Conservation (phyloP, 2,888 invertebrate genomes). For the Tryphoninae sp. region DNA sequence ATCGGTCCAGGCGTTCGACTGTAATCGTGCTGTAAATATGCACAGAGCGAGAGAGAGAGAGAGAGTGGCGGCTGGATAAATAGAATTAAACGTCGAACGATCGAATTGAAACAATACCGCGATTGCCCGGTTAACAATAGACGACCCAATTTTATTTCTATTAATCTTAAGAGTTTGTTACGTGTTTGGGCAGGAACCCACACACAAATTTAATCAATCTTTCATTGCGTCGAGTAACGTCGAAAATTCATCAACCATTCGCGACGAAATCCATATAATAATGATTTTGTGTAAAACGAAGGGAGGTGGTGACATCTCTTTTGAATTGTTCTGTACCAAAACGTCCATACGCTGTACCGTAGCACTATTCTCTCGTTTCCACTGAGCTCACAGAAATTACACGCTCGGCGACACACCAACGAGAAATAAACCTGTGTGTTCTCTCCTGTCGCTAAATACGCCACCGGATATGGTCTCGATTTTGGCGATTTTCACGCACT, state of each 20-base stretch:
- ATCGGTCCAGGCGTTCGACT: no score
- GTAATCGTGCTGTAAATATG: no score
- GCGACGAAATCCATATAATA: background rate
- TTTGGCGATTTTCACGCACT: conserved; percentile 48
- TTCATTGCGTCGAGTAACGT: background rate
- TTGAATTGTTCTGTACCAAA: background rate
- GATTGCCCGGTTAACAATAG: no score
- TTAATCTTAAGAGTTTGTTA: no score
- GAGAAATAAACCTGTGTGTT: conserved; percentile 37
- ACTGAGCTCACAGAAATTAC: conserved; percentile 34
- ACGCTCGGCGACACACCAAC: conserved; percentile 41
- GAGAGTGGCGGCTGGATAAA: no score
- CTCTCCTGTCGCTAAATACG: conserved; percentile 10
- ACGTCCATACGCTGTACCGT: conserved; percentile 4
- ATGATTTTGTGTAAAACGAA: background rate
- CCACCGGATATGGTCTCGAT: conserved; percentile 56
- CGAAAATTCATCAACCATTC: background rate
- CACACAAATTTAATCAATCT: background rate
- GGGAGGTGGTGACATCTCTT: background rate
- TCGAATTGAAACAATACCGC: no score
- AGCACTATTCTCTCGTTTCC: conserved; percentile 23
- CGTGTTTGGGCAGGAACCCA: background rate
- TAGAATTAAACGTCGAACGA: no score
- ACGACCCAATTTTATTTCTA: no score
- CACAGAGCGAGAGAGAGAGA: no score